Evolutionary conservation across 1,140 invertebrate species (phyloP).

Genomic region (Platyscapa corneri): DNA sequence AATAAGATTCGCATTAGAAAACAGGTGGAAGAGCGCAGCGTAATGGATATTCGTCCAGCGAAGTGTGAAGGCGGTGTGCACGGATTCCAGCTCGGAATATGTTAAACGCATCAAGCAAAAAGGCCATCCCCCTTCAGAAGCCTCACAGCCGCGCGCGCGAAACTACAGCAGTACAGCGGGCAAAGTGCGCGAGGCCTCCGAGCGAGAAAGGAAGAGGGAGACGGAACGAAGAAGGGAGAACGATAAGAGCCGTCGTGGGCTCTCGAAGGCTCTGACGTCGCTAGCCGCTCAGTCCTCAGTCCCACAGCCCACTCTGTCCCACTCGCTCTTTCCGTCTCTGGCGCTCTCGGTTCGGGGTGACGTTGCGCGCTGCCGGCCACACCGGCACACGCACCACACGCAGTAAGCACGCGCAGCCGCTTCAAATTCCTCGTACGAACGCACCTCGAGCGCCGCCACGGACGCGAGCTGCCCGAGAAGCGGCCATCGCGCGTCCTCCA

Average conservation of each 20-base stretch:
- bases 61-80: no score
- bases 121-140: background rate
- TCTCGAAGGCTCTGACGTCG: background rate
- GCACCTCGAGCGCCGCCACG: no score
- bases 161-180: background rate
- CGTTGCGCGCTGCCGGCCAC: background rate
- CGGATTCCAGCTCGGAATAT: background rate
- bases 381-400: background rate
- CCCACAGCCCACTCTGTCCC: background rate
- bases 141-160: background rate
- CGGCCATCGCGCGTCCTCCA: background rate
- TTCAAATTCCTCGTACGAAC: no score
- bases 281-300: background rate
- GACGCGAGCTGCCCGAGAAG: background rate
- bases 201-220: background rate
- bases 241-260: background rate
- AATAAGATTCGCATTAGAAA: background rate
- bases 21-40: background rate
- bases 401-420: no score
- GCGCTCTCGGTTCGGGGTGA: background rate
- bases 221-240: conserved; percentile 1
- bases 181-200: background rate
- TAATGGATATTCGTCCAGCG: no score
- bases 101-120: no score
- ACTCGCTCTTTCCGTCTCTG: background rate